Conservation (phyloP, 2,888 invertebrate species). For the Caenorhabditis zanzibari region DNA sequence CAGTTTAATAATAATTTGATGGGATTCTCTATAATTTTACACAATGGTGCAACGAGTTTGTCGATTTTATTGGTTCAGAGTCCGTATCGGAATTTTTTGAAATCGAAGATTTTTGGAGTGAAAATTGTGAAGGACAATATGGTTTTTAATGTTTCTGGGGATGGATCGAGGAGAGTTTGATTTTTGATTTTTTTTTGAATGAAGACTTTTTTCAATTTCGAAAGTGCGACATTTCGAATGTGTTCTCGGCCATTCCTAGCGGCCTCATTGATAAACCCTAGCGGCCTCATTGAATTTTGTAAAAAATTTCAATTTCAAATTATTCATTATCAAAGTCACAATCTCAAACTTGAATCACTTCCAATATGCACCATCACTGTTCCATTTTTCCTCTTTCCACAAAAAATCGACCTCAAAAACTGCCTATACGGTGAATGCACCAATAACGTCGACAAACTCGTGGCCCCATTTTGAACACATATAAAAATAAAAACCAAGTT, state of each 20-base stretch:
- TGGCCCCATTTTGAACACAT: background rate
- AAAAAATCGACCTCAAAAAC: background rate
- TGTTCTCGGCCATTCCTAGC: too few species aligned
- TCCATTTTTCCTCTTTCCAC: background rate
- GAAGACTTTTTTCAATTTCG: background rate
- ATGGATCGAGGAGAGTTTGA: background rate
- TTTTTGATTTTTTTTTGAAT: background rate
- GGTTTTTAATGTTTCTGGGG: background rate
- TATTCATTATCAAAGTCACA: too few species aligned
- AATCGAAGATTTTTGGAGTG: background rate
- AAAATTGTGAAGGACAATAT: background rate
- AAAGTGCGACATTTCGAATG: too few species aligned
- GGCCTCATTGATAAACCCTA: too few species aligned
- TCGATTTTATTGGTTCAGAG: background rate
- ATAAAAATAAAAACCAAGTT: too few species aligned
- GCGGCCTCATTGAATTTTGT: too few species aligned
- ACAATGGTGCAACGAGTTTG: background rate
- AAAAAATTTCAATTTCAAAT: too few species aligned
- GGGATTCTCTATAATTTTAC: background rate
- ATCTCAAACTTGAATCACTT: too few species aligned
- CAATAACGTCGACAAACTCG: background rate
- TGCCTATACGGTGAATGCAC: background rate
- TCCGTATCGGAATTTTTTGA: conserved; percentile 6
- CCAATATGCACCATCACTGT: too few species aligned
- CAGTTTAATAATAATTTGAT: conserved; percentile 1